Evolutionary conservation across 2,888 invertebrate genomes (phyloP).

Genomic region (Mamestra brassicae): DNA sequence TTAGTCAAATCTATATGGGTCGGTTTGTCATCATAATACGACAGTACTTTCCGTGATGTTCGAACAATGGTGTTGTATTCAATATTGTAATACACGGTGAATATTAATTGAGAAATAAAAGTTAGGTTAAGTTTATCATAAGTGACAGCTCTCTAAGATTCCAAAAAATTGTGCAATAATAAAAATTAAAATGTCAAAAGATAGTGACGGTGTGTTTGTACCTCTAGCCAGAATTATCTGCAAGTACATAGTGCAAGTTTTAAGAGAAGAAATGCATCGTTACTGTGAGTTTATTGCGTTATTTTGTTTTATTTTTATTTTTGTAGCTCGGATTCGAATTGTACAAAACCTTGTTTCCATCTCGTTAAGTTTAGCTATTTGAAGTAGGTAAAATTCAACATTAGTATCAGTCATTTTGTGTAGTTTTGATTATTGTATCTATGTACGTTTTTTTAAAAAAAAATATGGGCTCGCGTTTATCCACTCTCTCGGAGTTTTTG

Average conservation of each 20-base stretch:
- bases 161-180: too few species aligned
- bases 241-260: slow-evolving; percentile 75
- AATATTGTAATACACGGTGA: slow-evolving; percentile 23
- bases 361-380: not conserved
- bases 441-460: too few species aligned
- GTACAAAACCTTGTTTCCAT: slow-evolving; percentile 4
- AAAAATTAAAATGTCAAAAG: slow-evolving; percentile 74
- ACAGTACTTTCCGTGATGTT: slow-evolving; percentile 40
- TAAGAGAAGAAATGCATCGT: slow-evolving; percentile 75
- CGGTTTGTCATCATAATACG: slow-evolving; percentile 18
- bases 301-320: slow-evolving; percentile 24
- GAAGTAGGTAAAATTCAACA: not conserved
- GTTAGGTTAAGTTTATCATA: too few species aligned
- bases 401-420: too few species aligned
- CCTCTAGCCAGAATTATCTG: slow-evolving; percentile 75
- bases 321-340: slow-evolving; percentile 22
- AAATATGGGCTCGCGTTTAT: not conserved
- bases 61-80: slow-evolving; percentile 21
- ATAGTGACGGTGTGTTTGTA: slow-evolving; percentile 80
- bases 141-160: too few species aligned
- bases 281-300: slow-evolving; percentile 72
- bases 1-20: not conserved
- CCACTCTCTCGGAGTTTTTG: not conserved
- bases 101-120: not conserved
- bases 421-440: too few species aligned